Base-by-base conservation (phyloP, 1,140 invertebrate genomes). In the Leguminivora glycinivorella region DNA sequence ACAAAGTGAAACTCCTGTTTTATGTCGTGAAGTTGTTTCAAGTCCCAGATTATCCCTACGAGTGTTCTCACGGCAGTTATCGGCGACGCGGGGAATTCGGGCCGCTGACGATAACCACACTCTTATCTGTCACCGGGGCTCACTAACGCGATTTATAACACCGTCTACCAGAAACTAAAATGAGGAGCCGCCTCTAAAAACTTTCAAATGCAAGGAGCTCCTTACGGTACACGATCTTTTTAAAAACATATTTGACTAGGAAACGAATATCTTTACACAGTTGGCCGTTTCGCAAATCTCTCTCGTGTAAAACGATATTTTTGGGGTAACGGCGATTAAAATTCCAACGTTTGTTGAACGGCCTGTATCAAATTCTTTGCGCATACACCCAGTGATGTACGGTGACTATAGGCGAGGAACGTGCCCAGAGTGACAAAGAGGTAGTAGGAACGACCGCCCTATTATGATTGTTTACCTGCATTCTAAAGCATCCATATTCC, bases 61-160 rank as follows among this genome's bases (percentile, higher is more conserved):
- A 74, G 69, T 78, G 76, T 86, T 88, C 86, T 82, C 86, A 85
- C 83, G 86, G 75, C 72, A 68, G 75, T 85, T 87, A 88, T 88
- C 84, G 74, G 73, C 56, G 77, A 76, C 76, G 75, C 68, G 70
- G 72, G 77, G 78, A 81, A 83, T 81, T 83, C 73, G 17, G 19
- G 72, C 68, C 77, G 74, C 68, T 71, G 76, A 80, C 76, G 83
- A 88, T 88, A 87, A 87, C 79, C 82, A 77, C 58, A 38, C 72
- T 80, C 79, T 83, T 84, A 88, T 85, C 85, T 86, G 75, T 85
- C 78, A 69, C 31, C 74, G 56, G 60, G 47, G 67, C 56, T 38
- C 68, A 67, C 70, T 68, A 63, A 56, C 70, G 71, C 77, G 75
- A 82, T 83, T 84, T 83, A 81, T 77, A 68, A 68, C 52, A 26